Percentiles rank a stretch among this genome's conserved stretches.
These are phyloP conservation scores for Cephus runcator DNA, from an alignment of 2,888 invertebrate genomes.

Conservation along the genomic window DNA sequence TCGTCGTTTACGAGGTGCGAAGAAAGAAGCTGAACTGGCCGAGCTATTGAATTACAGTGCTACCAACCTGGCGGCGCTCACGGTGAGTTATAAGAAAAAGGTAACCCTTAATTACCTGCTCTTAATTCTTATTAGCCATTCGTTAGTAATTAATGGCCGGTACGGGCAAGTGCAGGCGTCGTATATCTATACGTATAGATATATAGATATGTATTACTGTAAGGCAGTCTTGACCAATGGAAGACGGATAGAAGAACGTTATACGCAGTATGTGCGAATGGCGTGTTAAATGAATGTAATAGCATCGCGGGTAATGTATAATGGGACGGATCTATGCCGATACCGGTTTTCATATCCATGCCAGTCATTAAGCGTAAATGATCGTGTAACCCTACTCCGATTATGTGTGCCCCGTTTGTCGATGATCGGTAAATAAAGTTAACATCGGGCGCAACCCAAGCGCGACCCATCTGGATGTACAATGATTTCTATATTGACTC, in stretches of 20 bases:
- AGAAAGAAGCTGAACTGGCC: too few relatives aligned
- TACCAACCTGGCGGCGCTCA: background rate
- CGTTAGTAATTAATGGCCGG: constrained; percentile 34
- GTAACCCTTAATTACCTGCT: constrained; percentile 33
- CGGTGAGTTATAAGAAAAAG: background rate
- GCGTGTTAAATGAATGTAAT: constrained; percentile 53
- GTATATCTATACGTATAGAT: too few relatives aligned
- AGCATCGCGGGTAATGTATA: constrained; percentile 42
- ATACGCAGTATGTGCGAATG: constrained; percentile 33
- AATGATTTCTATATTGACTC: too few relatives aligned
- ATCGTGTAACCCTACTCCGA: constrained; percentile 33
- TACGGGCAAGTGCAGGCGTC: background rate
- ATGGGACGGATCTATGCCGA: constrained; percentile 45
- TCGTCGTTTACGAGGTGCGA: too few relatives aligned
- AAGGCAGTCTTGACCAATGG: background rate
- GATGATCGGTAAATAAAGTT: too few relatives aligned
- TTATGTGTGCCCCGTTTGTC: constrained; percentile 22
- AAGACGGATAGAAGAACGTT: background rate
- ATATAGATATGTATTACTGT: too few relatives aligned
- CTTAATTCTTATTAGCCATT: constrained; percentile 30
- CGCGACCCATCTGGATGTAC: too few relatives aligned
- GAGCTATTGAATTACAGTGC: too few relatives aligned
- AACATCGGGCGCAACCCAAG: too few relatives aligned
- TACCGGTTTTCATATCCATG: constrained; percentile 39
- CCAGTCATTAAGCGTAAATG: constrained; percentile 32